phyloP scores from a whole-genome alignment of 2,797 vertebrate genomes.

The Lacerta agilis region DNA sequence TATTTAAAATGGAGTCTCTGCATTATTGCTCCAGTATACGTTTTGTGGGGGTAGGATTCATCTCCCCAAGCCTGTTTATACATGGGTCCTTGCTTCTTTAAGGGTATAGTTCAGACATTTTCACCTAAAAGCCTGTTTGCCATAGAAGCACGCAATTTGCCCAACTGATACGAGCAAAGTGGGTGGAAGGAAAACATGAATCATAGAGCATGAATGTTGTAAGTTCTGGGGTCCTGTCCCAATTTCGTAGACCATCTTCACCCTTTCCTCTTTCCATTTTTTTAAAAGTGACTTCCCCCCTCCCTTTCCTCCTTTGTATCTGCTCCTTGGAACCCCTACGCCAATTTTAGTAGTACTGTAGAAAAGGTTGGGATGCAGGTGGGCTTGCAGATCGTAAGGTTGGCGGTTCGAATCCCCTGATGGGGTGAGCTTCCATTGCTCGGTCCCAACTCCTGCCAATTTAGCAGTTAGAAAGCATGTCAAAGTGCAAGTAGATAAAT shows the following conservation, averaged over 20 bases:
- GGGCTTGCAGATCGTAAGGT: no score
- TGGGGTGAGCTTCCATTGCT: no score
- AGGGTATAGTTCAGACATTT: background rate
- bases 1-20: background rate
- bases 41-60: background rate
- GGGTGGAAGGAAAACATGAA: background rate
- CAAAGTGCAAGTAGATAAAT: no score
- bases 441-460: no score
- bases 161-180: no score
- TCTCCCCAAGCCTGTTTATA: background rate
- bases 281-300: background rate
- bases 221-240: background rate
- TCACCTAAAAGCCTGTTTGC: background rate
- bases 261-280: background rate
- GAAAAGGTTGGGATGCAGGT: background rate
- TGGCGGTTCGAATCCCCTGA: no score
- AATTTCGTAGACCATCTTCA: background rate
- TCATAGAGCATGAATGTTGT: background rate
- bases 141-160: no score
- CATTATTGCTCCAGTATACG: background rate
- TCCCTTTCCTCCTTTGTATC: background rate
- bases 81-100: background rate
- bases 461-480: no score
- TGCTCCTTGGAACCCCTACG: background rate
- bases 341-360: background rate